Percentiles rank a stretch among this genome's conserved stretches.
Evolutionary conservation across 2,113 vertebrate species (phyloP).

Genomic region (Alethe diademata): DNA sequence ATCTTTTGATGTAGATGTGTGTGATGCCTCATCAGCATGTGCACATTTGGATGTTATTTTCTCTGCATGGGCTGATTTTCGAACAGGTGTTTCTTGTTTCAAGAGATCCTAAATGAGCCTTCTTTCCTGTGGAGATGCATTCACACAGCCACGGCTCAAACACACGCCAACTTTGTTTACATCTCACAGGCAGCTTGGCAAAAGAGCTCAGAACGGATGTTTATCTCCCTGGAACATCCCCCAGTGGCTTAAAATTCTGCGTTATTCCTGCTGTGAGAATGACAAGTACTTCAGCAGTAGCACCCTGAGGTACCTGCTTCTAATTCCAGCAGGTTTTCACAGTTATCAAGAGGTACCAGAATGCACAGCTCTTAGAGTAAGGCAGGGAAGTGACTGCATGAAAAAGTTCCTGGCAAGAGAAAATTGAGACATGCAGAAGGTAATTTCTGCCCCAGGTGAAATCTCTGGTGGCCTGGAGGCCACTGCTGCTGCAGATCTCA

Average conservation of each 20-base stretch:
- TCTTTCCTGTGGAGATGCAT: constrained; percentile 55
- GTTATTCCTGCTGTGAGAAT: constrained; percentile 54
- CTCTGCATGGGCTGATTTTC: constrained; percentile 35
- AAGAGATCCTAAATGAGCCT: constrained; percentile 53
- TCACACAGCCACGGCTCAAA: constrained; percentile 43
- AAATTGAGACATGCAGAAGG: neutral
- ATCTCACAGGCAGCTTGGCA: constrained; percentile 57
- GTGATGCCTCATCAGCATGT: constrained; percentile 36
- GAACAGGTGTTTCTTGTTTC: constrained; percentile 71
- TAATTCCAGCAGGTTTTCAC: constrained; percentile 18
- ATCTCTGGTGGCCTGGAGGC: neutral
- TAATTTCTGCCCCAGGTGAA: neutral
- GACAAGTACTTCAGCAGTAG: constrained; percentile 41
- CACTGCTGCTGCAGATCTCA: neutral
- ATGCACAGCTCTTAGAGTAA: neutral
- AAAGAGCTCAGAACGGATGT: constrained; percentile 55
- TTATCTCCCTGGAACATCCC: constrained; percentile 56
- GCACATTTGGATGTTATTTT: constrained; percentile 52
- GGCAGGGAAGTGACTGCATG: neutral
- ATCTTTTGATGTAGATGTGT: constrained; percentile 33
- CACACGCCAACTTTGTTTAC: constrained; percentile 45
- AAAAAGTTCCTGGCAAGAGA: neutral
- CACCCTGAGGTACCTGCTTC: constrained; percentile 9
- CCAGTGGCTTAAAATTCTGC: constrained; percentile 33
- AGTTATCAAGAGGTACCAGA: neutral